A percentile compares a stretch with the other conserved stretches of the same genome.
phyloP scores from a whole-genome alignment of 2,797 vertebrate species.

The Pseudomugil gertrudae region DNA sequence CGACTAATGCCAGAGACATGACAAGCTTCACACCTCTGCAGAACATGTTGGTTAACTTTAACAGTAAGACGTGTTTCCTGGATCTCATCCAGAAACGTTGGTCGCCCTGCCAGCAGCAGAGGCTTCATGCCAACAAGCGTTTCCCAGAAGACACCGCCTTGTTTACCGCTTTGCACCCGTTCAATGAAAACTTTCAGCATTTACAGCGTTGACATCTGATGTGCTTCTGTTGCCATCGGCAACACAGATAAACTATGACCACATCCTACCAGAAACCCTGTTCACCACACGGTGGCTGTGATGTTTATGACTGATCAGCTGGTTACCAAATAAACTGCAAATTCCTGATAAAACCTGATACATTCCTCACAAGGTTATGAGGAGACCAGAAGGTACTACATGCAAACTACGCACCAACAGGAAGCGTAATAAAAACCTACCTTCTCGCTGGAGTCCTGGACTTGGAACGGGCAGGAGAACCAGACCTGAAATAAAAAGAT shows the following conservation, averaged over 20 bases:
- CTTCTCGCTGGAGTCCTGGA: slow-evolving; percentile 84
- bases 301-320: no score
- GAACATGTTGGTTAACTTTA: background rate
- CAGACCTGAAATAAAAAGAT: slow-evolving; percentile 72
- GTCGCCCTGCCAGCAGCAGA: no score
- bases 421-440: slow-evolving; percentile 49
- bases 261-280: no score
- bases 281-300: no score
- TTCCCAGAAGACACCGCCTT: no score
- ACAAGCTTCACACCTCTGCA: background rate
- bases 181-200: no score
- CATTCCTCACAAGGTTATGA: no score
- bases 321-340: background rate
- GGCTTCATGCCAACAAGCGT: background rate
- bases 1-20: slow-evolving; percentile 59
- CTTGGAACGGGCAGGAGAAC: slow-evolving; percentile 80
- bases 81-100: no score
- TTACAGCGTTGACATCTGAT: no score
- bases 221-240: background rate
- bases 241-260: background rate
- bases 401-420: no score
- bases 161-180: no score
- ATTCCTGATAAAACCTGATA: no score
- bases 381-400: background rate
- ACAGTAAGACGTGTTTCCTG: background rate